Base-by-base conservation (phyloP, 2,888 invertebrate genomes). In the Conops quadrifasciatus region DNA sequence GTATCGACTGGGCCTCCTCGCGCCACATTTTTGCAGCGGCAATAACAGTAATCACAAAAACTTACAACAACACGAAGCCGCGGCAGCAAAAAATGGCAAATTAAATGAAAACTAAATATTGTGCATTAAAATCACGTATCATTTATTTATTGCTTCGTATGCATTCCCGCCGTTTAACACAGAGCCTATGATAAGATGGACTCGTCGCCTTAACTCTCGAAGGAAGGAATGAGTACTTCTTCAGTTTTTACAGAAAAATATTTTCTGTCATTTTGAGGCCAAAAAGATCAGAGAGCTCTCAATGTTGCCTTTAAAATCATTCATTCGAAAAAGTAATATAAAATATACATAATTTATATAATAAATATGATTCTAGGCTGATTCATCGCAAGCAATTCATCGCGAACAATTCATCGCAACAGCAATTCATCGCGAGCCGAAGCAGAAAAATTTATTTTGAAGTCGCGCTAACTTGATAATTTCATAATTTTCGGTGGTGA, bases 121-220 rank as follows among this genome's bases (percentile, higher is more conserved):
- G 84, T 82, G 83, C 84, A 85, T 85, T 85, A 80, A 85, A 84
- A 84, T 84, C 85, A 85, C 85, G 85, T 85, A 84, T 83, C 84
- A 84, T 85, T 85, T 85, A 85, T 85, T 85, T 85, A 85, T 85
- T 85, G 84, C 84, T 80, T 77, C 78, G 76, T 79, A 78, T 79
- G 78, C 76, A 74, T 75, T 75, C 63, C 51, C 49, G 68, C 49
- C 76, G 80, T 80, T 79, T 79, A 79, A 77, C 79, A 79, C 47
- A 65, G 30, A 21, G 59, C 56, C 9, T 60, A 21, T 64, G 59
- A 70, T 70, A 70, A 49, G 24, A 24, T 58, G 47, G 19, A 21
- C 45, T 66, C 28, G 15, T 19, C 26, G 16, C 28, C 24, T 65
- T 45, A 36, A 47, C 66, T n/a, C 67, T 60, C 21, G 19, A 51